These are phyloP conservation scores for Drosophila pseudotakahashii DNA, from an alignment of 2,888 invertebrate species.

Conservation along the genomic window DNA sequence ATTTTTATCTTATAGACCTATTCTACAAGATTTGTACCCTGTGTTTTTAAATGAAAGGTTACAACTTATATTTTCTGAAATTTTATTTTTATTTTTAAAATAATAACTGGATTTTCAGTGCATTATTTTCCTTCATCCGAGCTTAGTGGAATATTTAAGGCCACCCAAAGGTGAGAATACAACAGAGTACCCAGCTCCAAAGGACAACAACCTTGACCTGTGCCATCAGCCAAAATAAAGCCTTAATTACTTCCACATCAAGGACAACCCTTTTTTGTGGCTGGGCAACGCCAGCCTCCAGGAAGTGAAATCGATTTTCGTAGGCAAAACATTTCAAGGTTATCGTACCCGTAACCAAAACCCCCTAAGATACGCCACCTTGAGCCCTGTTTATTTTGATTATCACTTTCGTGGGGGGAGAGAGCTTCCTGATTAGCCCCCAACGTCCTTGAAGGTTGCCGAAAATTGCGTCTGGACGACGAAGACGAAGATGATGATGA, in stretches of 20 bases:
- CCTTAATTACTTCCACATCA: constrained; percentile 62
- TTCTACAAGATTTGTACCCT: too few species aligned
- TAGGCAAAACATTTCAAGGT: constrained; percentile 50
- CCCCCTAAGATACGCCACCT: constrained; percentile 23
- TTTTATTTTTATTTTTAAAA: too few species aligned
- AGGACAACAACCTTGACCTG: constrained; percentile 60
- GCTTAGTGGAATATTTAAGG: background rate
- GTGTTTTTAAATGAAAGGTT: too few species aligned
- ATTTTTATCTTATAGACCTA: too few species aligned
- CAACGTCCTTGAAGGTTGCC: constrained; percentile 64
- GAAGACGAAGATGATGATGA: constrained; percentile 8
- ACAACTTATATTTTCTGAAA: too few species aligned
- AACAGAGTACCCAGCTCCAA: background rate
- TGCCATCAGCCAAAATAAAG: constrained; percentile 66
- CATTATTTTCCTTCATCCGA: too few species aligned
- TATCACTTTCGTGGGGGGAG: constrained; percentile 65
- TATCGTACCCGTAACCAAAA: constrained; percentile 3
- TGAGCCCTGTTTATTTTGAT: constrained; percentile 78
- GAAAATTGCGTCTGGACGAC: constrained; percentile 20
- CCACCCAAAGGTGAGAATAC: background rate
- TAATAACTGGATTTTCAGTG: background rate
- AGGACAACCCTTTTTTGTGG: constrained; percentile 57
- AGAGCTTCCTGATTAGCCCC: constrained; percentile 56
- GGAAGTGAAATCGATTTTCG: constrained; percentile 59
- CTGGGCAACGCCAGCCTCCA: background rate